Evolutionary conservation across 2,888 invertebrate genomes (phyloP).

Genomic region (Parnassius mnemosyne): DNA sequence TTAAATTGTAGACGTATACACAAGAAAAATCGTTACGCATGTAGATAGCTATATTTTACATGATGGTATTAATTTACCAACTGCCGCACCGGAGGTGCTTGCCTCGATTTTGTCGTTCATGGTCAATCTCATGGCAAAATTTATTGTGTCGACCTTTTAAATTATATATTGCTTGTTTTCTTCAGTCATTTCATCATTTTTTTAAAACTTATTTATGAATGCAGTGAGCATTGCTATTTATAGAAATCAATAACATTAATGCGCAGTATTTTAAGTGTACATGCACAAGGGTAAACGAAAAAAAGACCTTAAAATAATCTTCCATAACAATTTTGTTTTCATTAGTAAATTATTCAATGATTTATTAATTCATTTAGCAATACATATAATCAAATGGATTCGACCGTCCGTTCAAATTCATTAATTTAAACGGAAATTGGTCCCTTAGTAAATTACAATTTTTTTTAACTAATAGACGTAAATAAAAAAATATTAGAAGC

Average conservation of each 20-base stretch:
- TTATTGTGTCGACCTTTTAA: constrained; percentile 16
- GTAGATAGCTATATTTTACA: background rate
- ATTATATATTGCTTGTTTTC: background rate
- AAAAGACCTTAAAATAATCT: background rate
- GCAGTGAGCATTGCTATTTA: background rate
- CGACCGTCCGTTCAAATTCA: too few relatives aligned
- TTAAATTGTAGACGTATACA: background rate
- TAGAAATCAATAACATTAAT: constrained; percentile 1
- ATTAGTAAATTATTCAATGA: too few relatives aligned
- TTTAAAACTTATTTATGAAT: constrained; percentile 1
- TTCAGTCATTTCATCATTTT: background rate
- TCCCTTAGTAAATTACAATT: too few relatives aligned
- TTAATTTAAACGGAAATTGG: too few relatives aligned
- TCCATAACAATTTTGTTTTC: too few relatives aligned
- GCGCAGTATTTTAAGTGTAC: background rate
- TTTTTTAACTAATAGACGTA: too few relatives aligned
- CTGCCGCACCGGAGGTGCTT: constrained; percentile 36
- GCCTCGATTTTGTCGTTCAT: constrained; percentile 49
- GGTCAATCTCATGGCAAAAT: constrained; percentile 61
- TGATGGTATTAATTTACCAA: constrained; percentile 1
- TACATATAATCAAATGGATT: too few relatives aligned
- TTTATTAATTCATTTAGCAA: too few relatives aligned
- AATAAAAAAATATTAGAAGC: too few relatives aligned
- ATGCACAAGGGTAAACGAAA: background rate
- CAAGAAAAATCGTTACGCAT: background rate